These are phyloP conservation scores for Calcarius ornatus DNA, from an alignment of 2,113 vertebrate species.

Conservation along the genomic window DNA sequence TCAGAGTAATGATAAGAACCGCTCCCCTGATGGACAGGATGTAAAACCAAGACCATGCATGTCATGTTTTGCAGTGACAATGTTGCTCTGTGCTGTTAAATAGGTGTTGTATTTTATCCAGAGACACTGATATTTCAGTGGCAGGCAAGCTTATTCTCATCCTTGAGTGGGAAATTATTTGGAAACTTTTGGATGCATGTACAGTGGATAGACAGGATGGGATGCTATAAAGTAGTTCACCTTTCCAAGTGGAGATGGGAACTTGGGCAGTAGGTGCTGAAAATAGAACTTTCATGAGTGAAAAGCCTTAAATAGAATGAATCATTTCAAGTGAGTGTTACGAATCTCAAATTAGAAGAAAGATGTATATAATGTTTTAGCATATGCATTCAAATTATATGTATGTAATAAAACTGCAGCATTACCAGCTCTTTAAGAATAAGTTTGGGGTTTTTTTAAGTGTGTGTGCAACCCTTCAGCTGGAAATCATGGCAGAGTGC, in stretches of 20 bases:
- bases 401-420: neutral
- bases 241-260: neutral
- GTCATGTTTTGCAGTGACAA: neutral
- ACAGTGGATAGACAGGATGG: neutral
- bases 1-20: neutral
- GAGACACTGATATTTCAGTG: neutral
- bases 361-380: neutral
- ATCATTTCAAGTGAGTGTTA: neutral
- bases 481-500: neutral
- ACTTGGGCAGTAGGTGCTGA: neutral
- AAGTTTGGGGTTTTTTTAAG: rapidly evolving
- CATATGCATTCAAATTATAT: neutral
- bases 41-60: neutral
- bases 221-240: neutral
- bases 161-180: neutral
- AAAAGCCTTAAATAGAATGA: neutral
- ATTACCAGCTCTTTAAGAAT: neutral
- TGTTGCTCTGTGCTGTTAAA: neutral
- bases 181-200: neutral
- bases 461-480: neutral
- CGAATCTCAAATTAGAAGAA: neutral
- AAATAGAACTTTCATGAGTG: neutral
- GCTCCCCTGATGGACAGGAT: neutral
- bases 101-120: neutral
- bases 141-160: neutral